Conservation (phyloP, 2,797 vertebrate species). For the Microcaecilia unicolor region DNA sequence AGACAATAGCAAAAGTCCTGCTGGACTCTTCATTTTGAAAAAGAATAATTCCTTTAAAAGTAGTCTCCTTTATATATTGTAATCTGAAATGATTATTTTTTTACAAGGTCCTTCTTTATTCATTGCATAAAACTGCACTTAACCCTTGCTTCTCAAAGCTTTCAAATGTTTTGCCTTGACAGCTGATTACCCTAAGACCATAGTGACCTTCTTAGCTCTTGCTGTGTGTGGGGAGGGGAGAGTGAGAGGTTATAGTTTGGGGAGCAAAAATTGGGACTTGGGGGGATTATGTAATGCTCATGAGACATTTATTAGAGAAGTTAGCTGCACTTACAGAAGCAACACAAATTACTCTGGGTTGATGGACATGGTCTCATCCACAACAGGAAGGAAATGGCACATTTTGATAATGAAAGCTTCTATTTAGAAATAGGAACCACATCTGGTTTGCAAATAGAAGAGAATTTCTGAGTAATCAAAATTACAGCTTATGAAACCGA, state of each 20-base stretch:
- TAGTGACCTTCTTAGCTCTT: constrained; percentile 51
- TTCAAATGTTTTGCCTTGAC: constrained; percentile 47
- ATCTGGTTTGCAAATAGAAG: constrained; percentile 30
- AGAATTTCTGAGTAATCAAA: constrained; percentile 38
- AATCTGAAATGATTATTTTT: constrained; percentile 33
- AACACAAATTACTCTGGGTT: constrained; percentile 28
- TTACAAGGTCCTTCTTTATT: constrained; percentile 31
- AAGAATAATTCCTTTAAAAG: constrained; percentile 6
- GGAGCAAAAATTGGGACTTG: constrained; percentile 36
- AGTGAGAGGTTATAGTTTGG: constrained; percentile 46
- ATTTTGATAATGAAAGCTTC: constrained; percentile 30
- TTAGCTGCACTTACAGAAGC: constrained; percentile 34
- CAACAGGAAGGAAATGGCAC: constrained; percentile 21
- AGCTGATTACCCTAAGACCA: constrained; percentile 58
- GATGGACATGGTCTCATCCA: constrained; percentile 36
- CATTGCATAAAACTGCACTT: constrained; percentile 37
- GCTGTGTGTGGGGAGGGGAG: too few relatives aligned
- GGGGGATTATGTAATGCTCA: constrained; percentile 43
- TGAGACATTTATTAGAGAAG: constrained; percentile 42
- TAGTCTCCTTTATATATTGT: neutral
- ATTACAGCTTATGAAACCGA: constrained; percentile 18
- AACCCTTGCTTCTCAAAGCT: constrained; percentile 45
- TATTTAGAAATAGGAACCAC: constrained; percentile 34
- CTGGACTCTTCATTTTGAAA: neutral
- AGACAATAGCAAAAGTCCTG: too few relatives aligned